Evolutionary conservation across 2,797 vertebrate species (phyloP), one percentile per base, ranked within the genome.

Genomic region (Pangasius larnaudii): DNA sequence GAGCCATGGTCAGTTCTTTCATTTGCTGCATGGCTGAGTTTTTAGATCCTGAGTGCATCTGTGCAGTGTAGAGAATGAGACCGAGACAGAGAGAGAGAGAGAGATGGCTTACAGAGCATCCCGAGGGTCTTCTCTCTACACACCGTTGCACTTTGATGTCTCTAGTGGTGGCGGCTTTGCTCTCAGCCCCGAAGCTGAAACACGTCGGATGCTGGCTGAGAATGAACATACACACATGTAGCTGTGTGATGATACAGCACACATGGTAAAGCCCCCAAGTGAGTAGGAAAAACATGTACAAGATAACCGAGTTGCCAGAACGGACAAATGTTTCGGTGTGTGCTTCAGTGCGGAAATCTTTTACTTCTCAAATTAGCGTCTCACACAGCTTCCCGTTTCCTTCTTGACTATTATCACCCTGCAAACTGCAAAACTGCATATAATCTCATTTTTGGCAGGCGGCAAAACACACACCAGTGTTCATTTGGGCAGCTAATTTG

Each of bases 21-120:
- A 90, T 91, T 91, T 90, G 85, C 90, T 90, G 91, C 88, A 86
- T 89, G 90, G 89, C 87, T 91, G 90, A 84, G 81, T 69, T 88
- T 86, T 87, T 84, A 84, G 91, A 91, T 80, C 74, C 85, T 49
- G 75, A 61, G 61, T 84, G 80, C 79, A 86, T 84, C 78, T 86
- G 90, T 88, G 86, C 84, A 69, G 90, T 78, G 59, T 46, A 82
- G 77, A 3, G 77, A 84, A 80, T 85, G 59, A 74, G 83, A 86
- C 5, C 11, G 67, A 75, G 79, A 36, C 2, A 36, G 36, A 16
- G 67, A 75, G 79, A 33, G 86, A 90, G 80, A 33, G 86, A 90
- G 89, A 78, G 80, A 30, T 0, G 1, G 63, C 56, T 30, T 22
- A 33, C 69, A 65, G 78, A 86, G 30, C 30, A 63, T 92, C 89